Evolutionary conservation across 2,888 invertebrate species (phyloP), one percentile per base, ranked within the genome.

Genomic region (Ganaspis brasiliensis): DNA sequence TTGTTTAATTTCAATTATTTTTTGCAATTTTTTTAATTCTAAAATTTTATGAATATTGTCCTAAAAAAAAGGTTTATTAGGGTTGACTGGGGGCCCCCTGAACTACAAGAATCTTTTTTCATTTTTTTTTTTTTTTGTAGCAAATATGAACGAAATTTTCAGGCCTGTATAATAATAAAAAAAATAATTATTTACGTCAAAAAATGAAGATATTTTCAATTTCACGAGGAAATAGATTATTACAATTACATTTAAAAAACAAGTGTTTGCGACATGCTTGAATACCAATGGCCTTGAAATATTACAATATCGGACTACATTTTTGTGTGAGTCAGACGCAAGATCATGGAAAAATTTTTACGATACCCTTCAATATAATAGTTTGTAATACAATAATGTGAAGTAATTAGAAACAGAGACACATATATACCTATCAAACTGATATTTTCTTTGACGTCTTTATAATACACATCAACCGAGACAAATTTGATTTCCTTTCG

Each of bases 271-370:
- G 49, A 49, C n/a, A 49, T 49, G 49, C n/a, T n/a, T 49, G 49
- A 49, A 49, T n/a, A n/a, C 1, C 49, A 49, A 16, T 49, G 49
- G 16, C 49, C 49, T 49, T 49, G n/a, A 49, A 49, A 35, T 19
- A 61, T 37, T 35, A 37, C 35, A 61, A 35, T 16, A 19, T 12
- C 35, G 9, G 37, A 19, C 12, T 19, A 61, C 31, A 61, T 61
- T 61, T 16, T 37, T 16, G 31, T 35, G 12, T 61, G 35, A 61
- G 35, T 61, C 61, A 61, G 12, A 35, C 61, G n/a, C 35, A 35
- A 61, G 61, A 12, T 24, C 14, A 61, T 61, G 37, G 35, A 61
- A 37, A 19, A 61, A 59, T 61, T 37, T 37, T 8, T 16, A 1
- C 1, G 19, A 61, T 37, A 16, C 16, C 16, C 37, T 16, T 35